Evolutionary conservation across 2,113 vertebrate genomes (phyloP).

Genomic region (Columba janthina): DNA sequence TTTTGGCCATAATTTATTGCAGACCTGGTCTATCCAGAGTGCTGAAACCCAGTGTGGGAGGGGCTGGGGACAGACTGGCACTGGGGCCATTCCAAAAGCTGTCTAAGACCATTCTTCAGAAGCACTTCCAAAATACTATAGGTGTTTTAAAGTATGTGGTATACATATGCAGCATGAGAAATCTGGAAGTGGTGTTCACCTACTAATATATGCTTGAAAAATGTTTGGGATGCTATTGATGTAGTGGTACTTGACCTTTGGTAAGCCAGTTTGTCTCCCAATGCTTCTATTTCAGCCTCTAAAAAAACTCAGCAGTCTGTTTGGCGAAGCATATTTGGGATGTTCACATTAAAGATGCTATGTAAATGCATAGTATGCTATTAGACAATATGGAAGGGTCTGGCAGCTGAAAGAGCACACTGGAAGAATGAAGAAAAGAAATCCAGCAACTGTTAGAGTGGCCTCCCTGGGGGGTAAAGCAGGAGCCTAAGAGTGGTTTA

Average conservation of each 20-base stretch:
- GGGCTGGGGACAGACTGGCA: neutral
- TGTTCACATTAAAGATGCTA: neutral
- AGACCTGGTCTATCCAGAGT: neutral
- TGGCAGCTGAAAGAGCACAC: neutral
- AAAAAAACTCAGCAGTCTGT: neutral
- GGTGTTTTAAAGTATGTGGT: neutral
- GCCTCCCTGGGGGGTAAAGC: neutral
- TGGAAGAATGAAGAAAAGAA: slow-evolving; percentile 12
- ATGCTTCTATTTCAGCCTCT: neutral
- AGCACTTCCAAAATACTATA: neutral
- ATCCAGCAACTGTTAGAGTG: slow-evolving; percentile 4
- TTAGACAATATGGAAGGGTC: neutral
- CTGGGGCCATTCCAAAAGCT: neutral
- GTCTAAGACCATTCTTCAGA: neutral
- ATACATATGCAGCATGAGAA: neutral
- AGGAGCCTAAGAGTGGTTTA: slow-evolving; percentile 52
- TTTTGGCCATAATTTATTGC: neutral
- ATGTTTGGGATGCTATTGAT: neutral
- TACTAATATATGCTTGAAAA: neutral
- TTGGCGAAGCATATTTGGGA: neutral
- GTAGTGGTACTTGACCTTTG: neutral
- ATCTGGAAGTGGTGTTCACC: neutral
- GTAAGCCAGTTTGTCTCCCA: neutral
- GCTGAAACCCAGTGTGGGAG: neutral
- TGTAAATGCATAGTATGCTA: neutral